These are phyloP conservation scores for Drosophila bocqueti DNA, from an alignment of 1,140 invertebrate species.

Conservation along the genomic window DNA sequence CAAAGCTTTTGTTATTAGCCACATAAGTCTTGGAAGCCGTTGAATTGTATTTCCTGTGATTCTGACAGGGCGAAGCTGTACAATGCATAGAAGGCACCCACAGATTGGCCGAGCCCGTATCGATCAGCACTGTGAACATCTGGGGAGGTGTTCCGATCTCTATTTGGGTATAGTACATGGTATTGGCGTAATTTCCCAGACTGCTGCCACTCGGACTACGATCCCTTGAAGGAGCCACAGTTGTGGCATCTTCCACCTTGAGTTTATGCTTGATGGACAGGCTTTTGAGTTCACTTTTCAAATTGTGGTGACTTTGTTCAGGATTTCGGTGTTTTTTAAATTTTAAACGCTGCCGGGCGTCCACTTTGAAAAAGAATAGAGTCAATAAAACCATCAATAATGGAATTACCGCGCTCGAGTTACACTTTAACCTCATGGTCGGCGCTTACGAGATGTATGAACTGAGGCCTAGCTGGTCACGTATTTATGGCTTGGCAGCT, in stretches of 20 bases:
- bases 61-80: slow-evolving; percentile 89
- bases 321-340: slow-evolving; percentile 33
- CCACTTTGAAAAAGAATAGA: not conserved
- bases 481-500: slow-evolving; percentile 40
- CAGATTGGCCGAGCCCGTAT: slow-evolving; percentile 98
- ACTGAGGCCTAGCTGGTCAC: slow-evolving; percentile 29
- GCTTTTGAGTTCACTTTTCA: slow-evolving; percentile 32
- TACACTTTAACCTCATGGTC: slow-evolving; percentile 29
- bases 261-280: slow-evolving; percentile 39
- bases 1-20: slow-evolving; percentile 95
- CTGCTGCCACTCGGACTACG: not conserved
- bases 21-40: slow-evolving; percentile 92
- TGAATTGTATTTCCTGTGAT: slow-evolving; percentile 97
- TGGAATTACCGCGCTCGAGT: not conserved
- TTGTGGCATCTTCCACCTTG: not conserved
- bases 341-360: slow-evolving; percentile 9
- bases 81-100: slow-evolving; percentile 99
- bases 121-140: slow-evolving; percentile 97
- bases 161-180: slow-evolving; percentile 98
- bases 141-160: slow-evolving; percentile 96
- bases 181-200: slow-evolving; percentile 87
- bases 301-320: slow-evolving; percentile 13
- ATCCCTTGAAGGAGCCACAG: not conserved
- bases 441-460: slow-evolving; percentile 6
- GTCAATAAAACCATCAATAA: slow-evolving; percentile 7